These are phyloP conservation scores for Acanthornis magna DNA, from an alignment of 2,797 vertebrate species.

Conservation along the genomic window DNA sequence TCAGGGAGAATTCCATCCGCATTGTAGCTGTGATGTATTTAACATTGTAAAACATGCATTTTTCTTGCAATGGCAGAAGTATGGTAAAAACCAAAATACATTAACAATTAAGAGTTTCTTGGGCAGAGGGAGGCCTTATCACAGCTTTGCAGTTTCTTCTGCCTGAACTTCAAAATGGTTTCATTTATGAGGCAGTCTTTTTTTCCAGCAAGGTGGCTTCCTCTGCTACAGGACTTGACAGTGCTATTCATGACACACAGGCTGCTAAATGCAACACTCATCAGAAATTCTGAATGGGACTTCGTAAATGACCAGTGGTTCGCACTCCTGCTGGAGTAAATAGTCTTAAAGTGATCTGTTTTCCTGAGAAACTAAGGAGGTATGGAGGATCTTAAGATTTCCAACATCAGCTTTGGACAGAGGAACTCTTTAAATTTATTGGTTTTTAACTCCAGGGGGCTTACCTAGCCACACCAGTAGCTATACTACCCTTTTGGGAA, in stretches of 20 bases:
- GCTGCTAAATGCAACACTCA: neutral
- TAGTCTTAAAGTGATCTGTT: neutral
- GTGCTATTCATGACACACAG: neutral
- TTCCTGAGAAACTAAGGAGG: neutral
- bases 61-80: neutral
- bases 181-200: neutral
- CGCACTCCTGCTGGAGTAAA: neutral
- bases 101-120: neutral
- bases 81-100: neutral
- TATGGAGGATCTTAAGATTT: neutral
- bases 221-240: neutral
- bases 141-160: neutral
- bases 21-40: neutral
- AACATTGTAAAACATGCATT: neutral
- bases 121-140: neutral
- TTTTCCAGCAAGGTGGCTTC: neutral
- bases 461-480: neutral
- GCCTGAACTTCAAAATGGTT: neutral
- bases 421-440: neutral
- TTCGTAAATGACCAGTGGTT: neutral
- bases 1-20: neutral
- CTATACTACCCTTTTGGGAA: neutral
- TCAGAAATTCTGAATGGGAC: neutral
- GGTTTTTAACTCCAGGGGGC: neutral
- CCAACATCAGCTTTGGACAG: neutral